Base-by-base conservation (phyloP, 2,797 vertebrate species). In the Hylomyscus alleni region DNA sequence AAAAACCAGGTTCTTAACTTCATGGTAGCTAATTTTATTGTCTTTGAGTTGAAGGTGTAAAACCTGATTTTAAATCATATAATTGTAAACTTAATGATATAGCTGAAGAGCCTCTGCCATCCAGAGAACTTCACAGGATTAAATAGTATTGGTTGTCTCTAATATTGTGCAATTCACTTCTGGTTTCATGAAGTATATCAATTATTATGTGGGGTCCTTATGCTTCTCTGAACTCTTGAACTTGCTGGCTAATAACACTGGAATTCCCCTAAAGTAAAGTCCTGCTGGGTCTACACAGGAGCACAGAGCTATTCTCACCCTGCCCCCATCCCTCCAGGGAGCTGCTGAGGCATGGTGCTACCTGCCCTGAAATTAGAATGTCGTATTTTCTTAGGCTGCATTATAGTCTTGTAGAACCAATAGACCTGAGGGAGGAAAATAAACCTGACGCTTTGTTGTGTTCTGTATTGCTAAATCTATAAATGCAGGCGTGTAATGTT, bases 181-280 rank as follows among this genome's bases (percentile, higher is more conserved):
- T 96, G 77, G 77, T 88, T 97, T 94, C 80, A 89, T 87, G 77
- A 93, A 91, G 40, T 47, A 29, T 77, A 94, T 91, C 44, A 87
- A 84, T 72, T 76, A 88, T 17, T 82, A 65, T 60, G 58, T 96
- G 56, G 29, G 29, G 56, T 93, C 62, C 94, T 94, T 75, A 93
- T 93, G 76, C 44, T 81, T 20, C 37, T 77, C 34, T 95, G 93
- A 96, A 96, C 95, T 97, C 87, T 91, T 95, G 94, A 96, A 95
- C 93, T 37, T 54, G 34, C 62, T 97, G 89, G 89, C 47, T 97
- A 96, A 81, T 87, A 95, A 78, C 89, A 37, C 52, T 95, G 93
- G 87, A 97, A 96, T 97, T 92, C 52, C 83, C 95, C 44, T 56
- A 47, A 96, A 62, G 85, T 82, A 72, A 89, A 87, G 37, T 91